Percentiles rank a stretch among this genome's conserved stretches.
Conservation (phyloP, 2,113 vertebrate species). For the Serilophus lunatus region DNA sequence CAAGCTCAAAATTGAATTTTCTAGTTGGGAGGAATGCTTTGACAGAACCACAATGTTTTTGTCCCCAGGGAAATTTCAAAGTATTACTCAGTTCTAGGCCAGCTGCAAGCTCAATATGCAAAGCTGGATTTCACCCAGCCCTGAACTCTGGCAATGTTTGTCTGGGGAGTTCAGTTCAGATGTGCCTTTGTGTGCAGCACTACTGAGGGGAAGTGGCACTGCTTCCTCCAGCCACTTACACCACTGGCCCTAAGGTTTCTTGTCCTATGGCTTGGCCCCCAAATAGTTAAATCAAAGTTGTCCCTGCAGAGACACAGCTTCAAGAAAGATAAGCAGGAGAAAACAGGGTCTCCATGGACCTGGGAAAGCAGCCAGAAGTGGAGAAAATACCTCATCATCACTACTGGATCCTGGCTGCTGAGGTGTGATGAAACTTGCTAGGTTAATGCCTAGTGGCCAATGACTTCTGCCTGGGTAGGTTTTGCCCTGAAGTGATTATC, state of each 20-base stretch:
- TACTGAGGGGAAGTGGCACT: neutral
- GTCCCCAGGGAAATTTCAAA: neutral
- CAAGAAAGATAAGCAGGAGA: neutral
- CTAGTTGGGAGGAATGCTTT: neutral
- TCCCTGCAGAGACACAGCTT: neutral
- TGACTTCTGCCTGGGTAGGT: neutral
- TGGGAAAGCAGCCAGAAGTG: neutral
- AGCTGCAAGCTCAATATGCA: neutral
- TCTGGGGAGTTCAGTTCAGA: accelerated
- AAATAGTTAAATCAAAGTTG: neutral
- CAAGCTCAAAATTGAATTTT: constrained; percentile 10
- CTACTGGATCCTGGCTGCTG: neutral
- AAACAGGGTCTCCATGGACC: neutral
- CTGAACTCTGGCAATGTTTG: accelerated
- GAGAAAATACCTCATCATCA: neutral
- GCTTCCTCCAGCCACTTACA: neutral
- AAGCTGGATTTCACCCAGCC: neutral
- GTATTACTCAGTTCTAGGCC: neutral
- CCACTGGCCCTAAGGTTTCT: neutral
- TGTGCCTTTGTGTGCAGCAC: neutral
- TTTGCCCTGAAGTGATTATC: neutral
- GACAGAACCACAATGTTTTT: neutral
- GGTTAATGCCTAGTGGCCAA: neutral
- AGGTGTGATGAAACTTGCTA: neutral
- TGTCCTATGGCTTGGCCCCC: neutral